Conservation (phyloP, 92 coral and sea anemone genomes). For the Isaurus tuberculatus region DNA sequence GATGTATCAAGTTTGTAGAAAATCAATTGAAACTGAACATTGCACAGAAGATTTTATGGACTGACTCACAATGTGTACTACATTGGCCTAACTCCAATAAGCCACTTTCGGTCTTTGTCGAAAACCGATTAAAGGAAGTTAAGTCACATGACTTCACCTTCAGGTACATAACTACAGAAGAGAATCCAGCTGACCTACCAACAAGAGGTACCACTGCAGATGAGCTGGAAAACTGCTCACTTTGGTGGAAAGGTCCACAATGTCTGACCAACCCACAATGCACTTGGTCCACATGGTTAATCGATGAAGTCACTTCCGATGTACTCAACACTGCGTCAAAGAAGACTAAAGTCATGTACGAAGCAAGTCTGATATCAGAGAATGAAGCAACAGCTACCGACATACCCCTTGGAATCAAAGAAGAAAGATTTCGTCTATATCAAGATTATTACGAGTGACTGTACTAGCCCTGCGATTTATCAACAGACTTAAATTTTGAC, state of each 20-base stretch:
- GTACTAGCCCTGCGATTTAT: conserved; percentile 26
- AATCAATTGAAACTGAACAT: conserved; percentile 33
- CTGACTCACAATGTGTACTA: too few relatives aligned
- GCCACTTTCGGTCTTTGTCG: conserved; percentile 47
- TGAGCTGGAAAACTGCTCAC: conserved; percentile 6
- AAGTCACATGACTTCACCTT: conserved; percentile 51
- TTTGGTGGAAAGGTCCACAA: too few relatives aligned
- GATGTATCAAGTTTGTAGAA: conserved; percentile 40
- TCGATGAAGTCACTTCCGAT: too few relatives aligned
- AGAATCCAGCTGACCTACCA: too few relatives aligned
- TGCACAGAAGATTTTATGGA: conserved; percentile 45
- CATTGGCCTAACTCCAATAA: conserved; percentile 46
- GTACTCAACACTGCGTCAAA: neutral
- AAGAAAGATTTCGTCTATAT: conserved; percentile 23
- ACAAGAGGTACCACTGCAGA: conserved; percentile 48
- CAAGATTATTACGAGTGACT: too few relatives aligned
- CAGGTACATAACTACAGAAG: too few relatives aligned
- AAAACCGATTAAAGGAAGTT: conserved; percentile 61
- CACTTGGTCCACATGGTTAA: too few relatives aligned
- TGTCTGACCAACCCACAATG: too few relatives aligned
- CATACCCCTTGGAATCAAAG: too few relatives aligned
- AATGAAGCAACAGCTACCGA: conserved; percentile 1
- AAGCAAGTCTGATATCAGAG: conserved; percentile 16
- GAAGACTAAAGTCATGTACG: conserved; percentile 25
- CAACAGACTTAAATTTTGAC: too few relatives aligned